Evolutionary conservation across 2,888 invertebrate species (phyloP), one percentile per base, ranked within the genome.

Genomic region (Pammene aurita): DNA sequence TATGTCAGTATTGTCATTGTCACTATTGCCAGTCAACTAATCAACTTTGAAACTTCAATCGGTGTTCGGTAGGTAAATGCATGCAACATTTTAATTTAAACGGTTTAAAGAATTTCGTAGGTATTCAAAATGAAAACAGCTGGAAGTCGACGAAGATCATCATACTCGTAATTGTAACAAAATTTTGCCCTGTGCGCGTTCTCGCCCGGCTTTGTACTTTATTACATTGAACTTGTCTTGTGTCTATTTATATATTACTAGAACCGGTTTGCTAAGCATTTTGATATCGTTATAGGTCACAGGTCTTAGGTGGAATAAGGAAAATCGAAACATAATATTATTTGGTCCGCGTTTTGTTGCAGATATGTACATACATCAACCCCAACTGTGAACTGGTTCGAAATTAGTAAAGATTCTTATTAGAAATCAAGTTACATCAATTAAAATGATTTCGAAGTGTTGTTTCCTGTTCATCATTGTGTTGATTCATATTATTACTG

Each of bases 231-330:
- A 50, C 38, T 50, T 61, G 5, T 9, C 50, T 41, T 38, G 38
- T 48, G n/a, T 62, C 50, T 62, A 34, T n/a, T 9, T 35, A 38
- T 9, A 48, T 50, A 16, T 26, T 26, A 52, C 26, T 50, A 41
- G 4, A 62, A 62, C 62, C 62, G 52, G 62, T 62, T 62, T 62
- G 13, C 52, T 0, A 61, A 38, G 63, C 58, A 64, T 68, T 64
- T 58, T 68, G 67, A 68, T 68, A 63, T 63, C 63, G 57, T 52
- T 54, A 63, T 54, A 57, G 57, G 48, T 64, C 64, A 26, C 10
- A 41, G 18, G 5, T 18, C 38, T 38, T 9, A 38, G 26, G 1
- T n/a, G 16, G 44, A 52, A 64, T 55, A 42, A 69, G 65, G 69
- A 64, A 69, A 66, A 65, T 48, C 41, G 7, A 41, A 58, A 14